Conservation (phyloP, 2,113 vertebrate species). For the Chionomys nivalis region DNA sequence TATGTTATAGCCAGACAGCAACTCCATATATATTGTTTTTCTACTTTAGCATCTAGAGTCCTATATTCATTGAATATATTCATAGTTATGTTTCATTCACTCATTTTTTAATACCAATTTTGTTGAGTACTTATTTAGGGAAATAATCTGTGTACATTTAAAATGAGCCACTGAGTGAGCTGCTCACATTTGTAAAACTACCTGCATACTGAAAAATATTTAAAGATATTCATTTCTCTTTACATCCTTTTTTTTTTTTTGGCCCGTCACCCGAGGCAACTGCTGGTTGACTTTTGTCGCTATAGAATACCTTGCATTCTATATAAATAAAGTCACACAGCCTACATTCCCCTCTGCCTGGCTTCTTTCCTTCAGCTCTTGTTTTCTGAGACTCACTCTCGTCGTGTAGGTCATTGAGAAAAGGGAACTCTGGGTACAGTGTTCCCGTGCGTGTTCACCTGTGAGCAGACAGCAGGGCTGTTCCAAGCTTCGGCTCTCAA, state of each 20-base stretch:
- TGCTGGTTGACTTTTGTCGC: neutral
- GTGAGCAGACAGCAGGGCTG: neutral
- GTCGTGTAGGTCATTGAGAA: neutral
- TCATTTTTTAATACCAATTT: neutral
- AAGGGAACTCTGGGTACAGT: neutral
- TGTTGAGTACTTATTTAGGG: neutral
- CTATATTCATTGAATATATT: neutral
- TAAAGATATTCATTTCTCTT: neutral
- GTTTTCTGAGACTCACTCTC: neutral
- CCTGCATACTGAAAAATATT: neutral
- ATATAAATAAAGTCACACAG: neutral
- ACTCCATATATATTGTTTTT: neutral
- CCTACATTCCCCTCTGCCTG: neutral
- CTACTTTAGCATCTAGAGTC: neutral
- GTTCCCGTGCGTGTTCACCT: neutral
- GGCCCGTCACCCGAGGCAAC: neutral
- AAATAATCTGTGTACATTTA: neutral
- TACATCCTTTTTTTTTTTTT: neutral
- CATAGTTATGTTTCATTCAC: neutral
- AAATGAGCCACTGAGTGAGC: neutral
- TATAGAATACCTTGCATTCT: neutral
- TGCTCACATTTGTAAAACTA: neutral
- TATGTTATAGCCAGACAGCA: neutral
- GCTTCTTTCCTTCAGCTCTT: neutral
- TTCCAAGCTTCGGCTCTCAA: neutral